Conservation (phyloP, 2,113 vertebrate species). For the Esox niger region DNA sequence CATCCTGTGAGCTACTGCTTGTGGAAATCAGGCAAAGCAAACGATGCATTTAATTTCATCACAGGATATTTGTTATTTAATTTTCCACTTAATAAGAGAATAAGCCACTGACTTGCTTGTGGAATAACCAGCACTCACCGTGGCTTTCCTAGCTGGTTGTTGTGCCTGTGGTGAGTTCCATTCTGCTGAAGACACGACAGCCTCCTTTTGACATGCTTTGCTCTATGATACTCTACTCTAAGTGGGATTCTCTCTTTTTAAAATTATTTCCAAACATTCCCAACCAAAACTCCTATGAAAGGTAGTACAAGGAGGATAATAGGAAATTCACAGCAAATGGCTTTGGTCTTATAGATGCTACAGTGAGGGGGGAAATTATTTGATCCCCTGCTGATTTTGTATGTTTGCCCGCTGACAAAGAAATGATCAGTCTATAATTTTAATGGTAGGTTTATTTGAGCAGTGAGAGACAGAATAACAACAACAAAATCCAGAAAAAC, state of each 20-base stretch:
- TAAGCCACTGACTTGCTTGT: neutral
- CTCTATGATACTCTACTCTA: conserved; percentile 3
- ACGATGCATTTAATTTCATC: neutral
- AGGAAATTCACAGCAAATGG: neutral
- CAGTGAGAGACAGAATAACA: too few relatives aligned
- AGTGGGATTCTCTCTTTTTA: neutral
- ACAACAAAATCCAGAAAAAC: too few relatives aligned
- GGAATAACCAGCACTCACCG: neutral
- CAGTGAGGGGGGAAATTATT: too few relatives aligned
- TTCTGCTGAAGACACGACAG: conserved; percentile 8
- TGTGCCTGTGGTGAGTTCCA: too few relatives aligned
- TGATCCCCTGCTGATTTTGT: too few relatives aligned
- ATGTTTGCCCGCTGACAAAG: too few relatives aligned
- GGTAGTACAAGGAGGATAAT: neutral
- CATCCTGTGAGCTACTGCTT: neutral
- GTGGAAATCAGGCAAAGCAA: too few relatives aligned
- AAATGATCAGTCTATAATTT: too few relatives aligned
- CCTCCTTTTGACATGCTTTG: neutral
- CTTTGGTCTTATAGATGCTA: neutral
- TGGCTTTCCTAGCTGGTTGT: conserved; percentile 4
- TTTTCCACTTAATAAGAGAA: neutral
- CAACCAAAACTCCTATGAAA: neutral
- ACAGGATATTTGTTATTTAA: neutral
- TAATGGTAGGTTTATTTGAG: too few relatives aligned
- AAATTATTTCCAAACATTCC: neutral